A percentile compares a stretch with the other conserved stretches of the same genome.
phyloP scores from a whole-genome alignment of 2,888 invertebrate species.

The Stenurella melanura region DNA sequence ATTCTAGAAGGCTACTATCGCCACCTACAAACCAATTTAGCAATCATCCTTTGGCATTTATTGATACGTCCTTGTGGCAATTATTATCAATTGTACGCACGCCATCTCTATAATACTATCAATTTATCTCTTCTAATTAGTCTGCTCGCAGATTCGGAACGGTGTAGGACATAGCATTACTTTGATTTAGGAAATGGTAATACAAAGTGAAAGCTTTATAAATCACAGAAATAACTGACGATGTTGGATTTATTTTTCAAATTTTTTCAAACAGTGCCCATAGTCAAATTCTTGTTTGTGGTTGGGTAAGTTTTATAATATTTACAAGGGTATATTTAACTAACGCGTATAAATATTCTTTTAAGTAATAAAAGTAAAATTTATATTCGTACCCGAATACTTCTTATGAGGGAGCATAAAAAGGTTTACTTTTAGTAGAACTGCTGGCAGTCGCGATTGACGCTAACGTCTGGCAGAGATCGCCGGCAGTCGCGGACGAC shows the following conservation, averaged over 20 bases:
- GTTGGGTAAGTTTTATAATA: conserved; percentile 8
- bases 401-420: too few relatives aligned
- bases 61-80: conserved; percentile 33
- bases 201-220: not conserved
- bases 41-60: conserved; percentile 6
- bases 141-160: conserved; percentile 11
- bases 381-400: too few relatives aligned
- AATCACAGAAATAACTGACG: not conserved
- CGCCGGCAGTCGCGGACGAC: too few relatives aligned
- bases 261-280: not conserved
- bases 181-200: not conserved
- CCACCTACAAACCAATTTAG: conserved; percentile 16
- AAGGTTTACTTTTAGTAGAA: too few relatives aligned
- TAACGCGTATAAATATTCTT: too few relatives aligned
- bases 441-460: too few relatives aligned
- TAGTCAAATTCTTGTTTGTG: not conserved
- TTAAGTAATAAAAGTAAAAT: too few relatives aligned
- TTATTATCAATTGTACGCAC: conserved; percentile 23
- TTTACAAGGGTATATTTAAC: too few relatives aligned
- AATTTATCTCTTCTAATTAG: conserved; percentile 26
- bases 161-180: not conserved
- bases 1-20: conserved; percentile 17
- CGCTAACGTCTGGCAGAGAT: too few relatives aligned
- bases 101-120: conserved; percentile 14
- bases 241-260: conserved; percentile 17